Base-by-base conservation (phyloP, 2,888 invertebrate genomes). In the Drosophila affinis region DNA sequence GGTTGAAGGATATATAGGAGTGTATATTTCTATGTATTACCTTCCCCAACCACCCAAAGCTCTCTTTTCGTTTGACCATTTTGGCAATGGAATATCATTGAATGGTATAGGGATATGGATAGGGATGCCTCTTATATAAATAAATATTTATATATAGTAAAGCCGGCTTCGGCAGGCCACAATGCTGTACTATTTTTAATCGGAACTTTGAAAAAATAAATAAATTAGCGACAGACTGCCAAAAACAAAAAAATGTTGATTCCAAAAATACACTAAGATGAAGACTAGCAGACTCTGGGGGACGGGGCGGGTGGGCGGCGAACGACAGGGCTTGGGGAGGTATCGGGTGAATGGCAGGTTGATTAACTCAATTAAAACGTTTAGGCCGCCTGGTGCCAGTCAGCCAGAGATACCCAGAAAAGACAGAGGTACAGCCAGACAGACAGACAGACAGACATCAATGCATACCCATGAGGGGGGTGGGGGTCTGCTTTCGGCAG, bases 311-410 rank as follows among this genome's bases (percentile, higher is more conserved):
- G 14, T 18, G 18, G 21, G 21, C 0, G 21, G 3, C 17, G 52
- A 12, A 17, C 12, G 39, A n/a, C 24, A n/a, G 39, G 39, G 39
- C 5, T 39, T 6, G 39, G 39, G 39, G 39, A n/a, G 7, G 39
- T n/a, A 39, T 14, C 14, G 39, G 39, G 55, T 65, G 54, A 47
- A 57, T n/a, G 71, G 39, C 65, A 63, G 59, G 65, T 85, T 85
- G 59, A 79, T 85, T 80, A 82, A 80, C 80, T 85, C 57, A 82
- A 81, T 81, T 84, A 81, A 85, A 79, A 58, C 70, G 71, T 77
- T 81, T 70, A 68, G 77, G 79, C 57, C 59, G 68, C 73, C 76
- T 70, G 82, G 77, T 82, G 79, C 62, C 79, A 76, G 68, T 58
- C 62, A 56, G 49, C 55, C 55, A 21, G 56, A 70, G 61, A 45